phyloP scores from a whole-genome alignment of 2,888 invertebrate species.

The Chloroclysta siterata region DNA sequence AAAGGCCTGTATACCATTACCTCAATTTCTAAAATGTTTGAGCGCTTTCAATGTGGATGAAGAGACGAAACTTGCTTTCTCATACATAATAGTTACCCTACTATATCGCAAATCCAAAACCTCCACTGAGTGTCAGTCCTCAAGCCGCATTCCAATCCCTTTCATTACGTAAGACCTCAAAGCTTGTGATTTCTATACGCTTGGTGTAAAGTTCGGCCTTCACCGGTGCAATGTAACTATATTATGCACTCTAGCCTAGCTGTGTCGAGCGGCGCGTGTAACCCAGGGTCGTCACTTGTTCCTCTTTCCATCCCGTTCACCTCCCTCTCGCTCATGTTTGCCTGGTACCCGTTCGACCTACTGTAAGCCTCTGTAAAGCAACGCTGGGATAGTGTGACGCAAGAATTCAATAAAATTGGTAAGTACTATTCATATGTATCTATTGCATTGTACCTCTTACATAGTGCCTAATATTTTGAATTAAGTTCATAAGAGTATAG shows the following conservation, averaged over 20 bases:
- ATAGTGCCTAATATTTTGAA: neutral
- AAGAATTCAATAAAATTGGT: constrained; percentile 6
- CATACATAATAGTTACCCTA: neutral
- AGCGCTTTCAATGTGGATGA: no score
- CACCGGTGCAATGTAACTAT: constrained; percentile 73
- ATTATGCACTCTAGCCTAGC: constrained; percentile 50
- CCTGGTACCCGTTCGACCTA: constrained; percentile 66
- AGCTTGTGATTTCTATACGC: constrained; percentile 62
- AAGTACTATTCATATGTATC: neutral
- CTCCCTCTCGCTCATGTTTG: constrained; percentile 53
- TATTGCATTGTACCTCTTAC: neutral
- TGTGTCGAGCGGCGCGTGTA: constrained; percentile 63
- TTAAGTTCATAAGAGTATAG: neutral
- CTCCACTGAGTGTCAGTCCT: neutral
- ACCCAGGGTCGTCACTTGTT: constrained; percentile 58
- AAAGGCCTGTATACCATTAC: no score
- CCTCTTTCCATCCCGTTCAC: constrained; percentile 40
- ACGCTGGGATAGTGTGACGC: constrained; percentile 29
- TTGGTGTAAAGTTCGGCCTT: constrained; percentile 74
- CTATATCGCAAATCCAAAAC: neutral
- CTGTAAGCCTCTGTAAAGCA: constrained; percentile 54
- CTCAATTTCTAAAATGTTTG: no score
- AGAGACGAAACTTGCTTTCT: no score
- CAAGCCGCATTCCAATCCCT: constrained; percentile 68
- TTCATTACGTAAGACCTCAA: constrained; percentile 76